Evolutionary conservation across 2,113 vertebrate species (phyloP).

Genomic region (Laticauda laticaudata): DNA sequence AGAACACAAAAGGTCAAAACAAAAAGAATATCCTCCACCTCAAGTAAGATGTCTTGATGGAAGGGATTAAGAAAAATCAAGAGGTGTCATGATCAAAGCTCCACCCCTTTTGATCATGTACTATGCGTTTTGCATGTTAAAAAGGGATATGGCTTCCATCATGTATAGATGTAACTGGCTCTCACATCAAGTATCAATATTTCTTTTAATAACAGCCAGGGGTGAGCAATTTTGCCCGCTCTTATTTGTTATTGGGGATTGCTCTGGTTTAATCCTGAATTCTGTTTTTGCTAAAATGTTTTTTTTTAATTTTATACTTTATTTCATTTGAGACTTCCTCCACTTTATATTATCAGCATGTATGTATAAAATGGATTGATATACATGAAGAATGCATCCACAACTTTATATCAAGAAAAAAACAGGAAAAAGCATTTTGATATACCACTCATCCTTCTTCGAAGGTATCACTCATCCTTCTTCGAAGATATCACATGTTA

Average conservation of each 20-base stretch:
- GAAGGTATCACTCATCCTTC: not conserved
- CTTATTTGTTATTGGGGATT: not conserved
- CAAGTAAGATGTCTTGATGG: not conserved
- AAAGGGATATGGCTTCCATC: not conserved
- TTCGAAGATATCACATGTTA: not conserved
- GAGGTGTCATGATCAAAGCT: not conserved
- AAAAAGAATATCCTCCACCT: not conserved
- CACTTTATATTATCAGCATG: not conserved
- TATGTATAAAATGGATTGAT: not conserved
- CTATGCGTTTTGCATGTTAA: not conserved
- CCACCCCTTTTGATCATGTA: not conserved
- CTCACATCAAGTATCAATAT: not conserved
- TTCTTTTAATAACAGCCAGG: not conserved
- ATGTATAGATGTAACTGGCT: not conserved
- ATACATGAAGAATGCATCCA: not conserved
- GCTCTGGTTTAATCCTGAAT: not conserved
- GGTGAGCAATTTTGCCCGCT: not conserved
- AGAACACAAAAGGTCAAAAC: conserved; percentile 18
- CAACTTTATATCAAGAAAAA: not conserved
- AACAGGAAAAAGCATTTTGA: not conserved
- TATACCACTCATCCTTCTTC: not conserved
- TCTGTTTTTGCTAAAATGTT: not conserved
- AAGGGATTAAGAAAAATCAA: not conserved
- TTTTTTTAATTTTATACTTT: not conserved
- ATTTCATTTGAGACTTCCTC: not conserved